Conservation (phyloP, 2,888 invertebrate species). For the Zelleria hepariella region DNA sequence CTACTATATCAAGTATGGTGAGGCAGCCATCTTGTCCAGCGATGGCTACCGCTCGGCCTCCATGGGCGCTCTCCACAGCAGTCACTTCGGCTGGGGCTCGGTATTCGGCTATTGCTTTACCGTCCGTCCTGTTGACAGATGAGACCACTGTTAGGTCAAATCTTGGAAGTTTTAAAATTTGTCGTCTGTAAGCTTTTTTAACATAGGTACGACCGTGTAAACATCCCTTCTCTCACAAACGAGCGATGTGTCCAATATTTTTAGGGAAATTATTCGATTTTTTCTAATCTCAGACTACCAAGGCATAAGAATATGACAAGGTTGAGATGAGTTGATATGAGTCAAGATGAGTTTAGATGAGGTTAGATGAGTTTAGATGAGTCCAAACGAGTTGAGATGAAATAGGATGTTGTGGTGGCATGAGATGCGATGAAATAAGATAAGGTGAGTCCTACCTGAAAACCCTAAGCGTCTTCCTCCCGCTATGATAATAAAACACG, state of each 20-base stretch:
- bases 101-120: conserved; percentile 93
- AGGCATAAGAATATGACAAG: no score
- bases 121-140: conserved; percentile 80
- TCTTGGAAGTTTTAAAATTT: not conserved
- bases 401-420: no score
- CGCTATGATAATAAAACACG: conserved; percentile 97
- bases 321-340: no score
- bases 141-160: not conserved
- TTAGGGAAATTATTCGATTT: no score
- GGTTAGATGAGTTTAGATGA: no score
- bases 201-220: no score
- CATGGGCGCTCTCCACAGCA: conserved; percentile 87
- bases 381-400: no score
- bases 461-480: conserved; percentile 92
- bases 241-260: no score
- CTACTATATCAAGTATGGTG: conserved; percentile 83
- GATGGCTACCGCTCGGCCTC: conserved; percentile 86
- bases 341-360: no score
- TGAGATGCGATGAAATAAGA: no score
- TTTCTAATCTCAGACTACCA: no score
- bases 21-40: conserved; percentile 96
- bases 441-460: conserved; percentile 75
- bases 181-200: not conserved
- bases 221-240: no score
- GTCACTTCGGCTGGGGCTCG: conserved; percentile 91